Evolutionary conservation across 2,113 vertebrate genomes (phyloP).

Genomic region (Oreochromis aureus): DNA sequence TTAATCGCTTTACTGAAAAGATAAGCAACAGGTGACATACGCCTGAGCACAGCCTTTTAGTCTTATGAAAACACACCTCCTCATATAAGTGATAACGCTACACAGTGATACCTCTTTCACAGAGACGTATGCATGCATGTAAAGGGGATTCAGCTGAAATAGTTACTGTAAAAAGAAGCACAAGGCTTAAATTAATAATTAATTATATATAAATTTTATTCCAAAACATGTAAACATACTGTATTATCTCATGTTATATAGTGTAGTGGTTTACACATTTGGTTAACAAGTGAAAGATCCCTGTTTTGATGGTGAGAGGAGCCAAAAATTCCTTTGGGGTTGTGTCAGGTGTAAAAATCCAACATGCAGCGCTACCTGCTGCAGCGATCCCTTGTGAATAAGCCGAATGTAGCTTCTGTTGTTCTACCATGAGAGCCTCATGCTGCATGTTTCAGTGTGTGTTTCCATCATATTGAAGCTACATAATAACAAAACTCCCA

Average conservation of each 20-base stretch:
- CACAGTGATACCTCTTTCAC: not conserved
- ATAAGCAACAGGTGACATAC: conserved; percentile 38
- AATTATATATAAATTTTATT: not conserved
- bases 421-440: not conserved
- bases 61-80: not conserved
- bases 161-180: not conserved
- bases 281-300: not conserved
- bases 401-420: not conserved
- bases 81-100: not conserved
- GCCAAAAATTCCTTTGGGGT: not conserved
- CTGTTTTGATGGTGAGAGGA: not conserved
- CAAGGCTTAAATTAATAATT: not conserved
- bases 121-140: not conserved
- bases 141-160: not conserved
- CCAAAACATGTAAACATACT: not conserved
- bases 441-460: not conserved
- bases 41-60: not conserved
- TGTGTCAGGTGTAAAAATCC: not conserved
- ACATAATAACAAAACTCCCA: not conserved
- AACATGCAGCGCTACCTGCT: not conserved
- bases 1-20: conserved; percentile 24
- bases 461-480: not conserved
- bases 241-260: not conserved
- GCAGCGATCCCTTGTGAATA: not conserved
- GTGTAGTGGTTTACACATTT: not conserved